A percentile compares a stretch with the other conserved stretches of the same genome.
These are phyloP conservation scores for Colletes gigas DNA, from an alignment of 1,140 invertebrate species.

Conservation along the genomic window DNA sequence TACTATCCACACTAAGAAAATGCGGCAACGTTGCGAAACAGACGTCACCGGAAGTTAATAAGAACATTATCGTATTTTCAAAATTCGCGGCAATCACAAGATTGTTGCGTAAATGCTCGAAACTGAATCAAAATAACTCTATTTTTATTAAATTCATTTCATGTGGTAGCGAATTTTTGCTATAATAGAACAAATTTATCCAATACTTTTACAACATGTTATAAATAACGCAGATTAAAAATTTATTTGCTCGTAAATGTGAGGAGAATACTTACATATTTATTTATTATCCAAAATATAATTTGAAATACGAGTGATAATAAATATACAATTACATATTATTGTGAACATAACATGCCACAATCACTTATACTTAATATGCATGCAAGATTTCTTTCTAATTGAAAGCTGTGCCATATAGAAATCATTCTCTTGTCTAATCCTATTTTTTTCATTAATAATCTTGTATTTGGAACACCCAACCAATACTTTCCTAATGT, in stretches of 20 bases:
- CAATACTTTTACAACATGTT: background rate
- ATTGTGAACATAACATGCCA: constrained; percentile 22
- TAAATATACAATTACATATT: background rate
- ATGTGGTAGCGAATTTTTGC: background rate
- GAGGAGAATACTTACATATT: background rate
- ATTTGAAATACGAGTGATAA: background rate
- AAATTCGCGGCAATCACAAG: constrained; percentile 12
- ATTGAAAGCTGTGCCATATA: constrained; percentile 76
- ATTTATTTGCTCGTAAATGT: background rate
- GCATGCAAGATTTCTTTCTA: constrained; percentile 54
- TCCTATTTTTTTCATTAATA: constrained; percentile 69
- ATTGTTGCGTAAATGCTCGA: background rate
- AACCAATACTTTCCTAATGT: constrained; percentile 79
- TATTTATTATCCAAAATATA: background rate
- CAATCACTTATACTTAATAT: constrained; percentile 57
- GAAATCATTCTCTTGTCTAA: constrained; percentile 68
- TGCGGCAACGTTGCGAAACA: constrained; percentile 47
- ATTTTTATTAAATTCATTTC: background rate
- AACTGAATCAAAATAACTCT: background rate
- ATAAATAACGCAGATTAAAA: too few species aligned
- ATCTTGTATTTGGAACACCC: constrained; percentile 73
- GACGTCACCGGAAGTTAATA: constrained; percentile 45
- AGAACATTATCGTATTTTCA: constrained; percentile 2
- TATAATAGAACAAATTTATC: background rate
- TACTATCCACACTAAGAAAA: constrained; percentile 16